Base-by-base conservation (phyloP, 2,888 invertebrate genomes). In the Laothoe populi region DNA sequence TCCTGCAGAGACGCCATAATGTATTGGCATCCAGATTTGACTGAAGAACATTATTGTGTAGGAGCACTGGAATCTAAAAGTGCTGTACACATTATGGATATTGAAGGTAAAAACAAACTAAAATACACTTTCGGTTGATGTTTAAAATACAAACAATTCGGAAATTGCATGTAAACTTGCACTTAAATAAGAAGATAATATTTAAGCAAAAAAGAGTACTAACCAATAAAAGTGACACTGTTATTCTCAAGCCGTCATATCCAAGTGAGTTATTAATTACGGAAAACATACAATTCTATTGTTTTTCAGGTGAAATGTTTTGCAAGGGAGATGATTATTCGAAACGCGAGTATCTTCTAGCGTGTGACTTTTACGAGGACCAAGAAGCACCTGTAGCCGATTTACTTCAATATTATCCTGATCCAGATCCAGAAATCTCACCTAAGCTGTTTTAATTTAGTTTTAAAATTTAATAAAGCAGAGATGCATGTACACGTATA, bases 251-350 rank as follows among this genome's bases (percentile, higher is more conserved):
- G n/a, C n/a, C n/a, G n/a, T n/a, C n/a, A n/a, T n/a, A n/a, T n/a
- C n/a, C n/a, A n/a, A 23, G 13, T 3, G 21, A 26, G 26, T 26
- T 26, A 53, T 16, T n/a, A n/a, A n/a, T 38, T 10, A 19, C 8
- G 35, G 38, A 58, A 19, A 38, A 38, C 42, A 42, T 38, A n/a
- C 16, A 35, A 5, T 35, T 59, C 13, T 38, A 26, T 49, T 11
- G 31, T 31, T 46, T 77, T 72, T 23, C 70, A 92, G 92, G 92
- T 70, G 91, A 92, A 72, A 87, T 92, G 83, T 90, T 88, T 74
- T 92, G 92, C 70, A 90, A 86, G 70, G 92, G 92, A 4, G 92
- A 92, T 40, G 92, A 92, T 67, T 92, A 92, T 68, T 92, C 92
- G 0, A 92, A 92, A 66, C 76, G 92, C 44, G 92, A 92, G 70